Evolutionary conservation across 2,797 vertebrate species (phyloP), one percentile per base, ranked within the genome.

Genomic region (Spondyliosoma cantharus): DNA sequence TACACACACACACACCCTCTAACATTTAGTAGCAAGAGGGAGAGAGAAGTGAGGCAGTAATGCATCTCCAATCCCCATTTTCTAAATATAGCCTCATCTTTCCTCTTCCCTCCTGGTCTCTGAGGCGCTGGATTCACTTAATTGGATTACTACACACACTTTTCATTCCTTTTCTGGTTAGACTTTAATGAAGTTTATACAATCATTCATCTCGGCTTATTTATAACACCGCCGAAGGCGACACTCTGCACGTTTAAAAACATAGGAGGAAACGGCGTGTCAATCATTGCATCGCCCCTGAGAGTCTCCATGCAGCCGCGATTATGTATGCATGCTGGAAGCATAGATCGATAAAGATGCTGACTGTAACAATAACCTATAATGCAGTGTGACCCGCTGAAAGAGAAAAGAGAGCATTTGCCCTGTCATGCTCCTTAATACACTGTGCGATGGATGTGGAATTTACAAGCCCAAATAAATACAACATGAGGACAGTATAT

Each of bases 81-180:
- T 89, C 91, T 90, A 91, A 92, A 92, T 80, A 93, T 90, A 93
- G 78, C 74, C 68, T 43, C 3, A n/a, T 71, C 83, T 87, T 46
- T 80, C 80, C 82, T 74, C 64, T 72, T 37, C 32, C 76, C 81
- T 71, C 50, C 54, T 24, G 59, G 60, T 79, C 79, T 86, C 78
- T n/a, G 52, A 83, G 80, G 74, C 70, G 2, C 79, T 86, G 83
- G 81, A 86, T 89, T 85, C 83, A 83, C 78, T 80, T 90, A 88
- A 91, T 85, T 89, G 82, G 85, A 87, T 92, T 89, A 90, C 85
- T 75, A 80, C 84, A 90, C 84, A 90, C 64, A 86, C 87, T 86
- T 90, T 91, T 91, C 81, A 91, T 90, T 91, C 84, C 78, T 69
- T 85, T 80, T 87, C 84, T 85, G 86, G 87, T 84, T 82, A 73